A percentile compares a stretch with the other conserved stretches of the same genome.
phyloP scores from a whole-genome alignment of 1,140 invertebrate genomes.

The Hyposmocoma kahamanoa region DNA sequence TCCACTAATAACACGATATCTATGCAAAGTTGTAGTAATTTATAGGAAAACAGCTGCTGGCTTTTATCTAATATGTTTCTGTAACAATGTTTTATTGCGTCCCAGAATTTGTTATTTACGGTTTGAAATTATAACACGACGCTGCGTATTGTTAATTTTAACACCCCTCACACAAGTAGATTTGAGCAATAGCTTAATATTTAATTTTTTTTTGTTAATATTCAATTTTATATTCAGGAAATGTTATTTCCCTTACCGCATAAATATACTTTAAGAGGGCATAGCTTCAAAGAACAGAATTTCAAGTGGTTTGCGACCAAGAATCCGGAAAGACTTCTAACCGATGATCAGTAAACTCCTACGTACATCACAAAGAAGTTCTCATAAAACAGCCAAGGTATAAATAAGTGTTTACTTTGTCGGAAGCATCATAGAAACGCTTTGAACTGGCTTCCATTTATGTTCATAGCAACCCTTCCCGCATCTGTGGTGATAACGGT shows the following conservation, averaged over 20 bases:
- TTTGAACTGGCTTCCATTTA: constrained; percentile 67
- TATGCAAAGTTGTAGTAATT: not conserved
- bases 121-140: too few relatives aligned
- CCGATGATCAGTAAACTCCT: constrained; percentile 27
- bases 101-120: too few relatives aligned
- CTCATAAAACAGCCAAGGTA: constrained; percentile 48
- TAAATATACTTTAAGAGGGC: too few relatives aligned
- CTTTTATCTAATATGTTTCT: constrained; percentile 2
- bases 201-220: too few relatives aligned
- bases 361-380: constrained; percentile 45
- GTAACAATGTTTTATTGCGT: too few relatives aligned
- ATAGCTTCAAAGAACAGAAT: too few relatives aligned
- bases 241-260: too few relatives aligned
- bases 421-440: constrained; percentile 33
- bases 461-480: constrained; percentile 46
- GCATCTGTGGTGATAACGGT: constrained; percentile 44
- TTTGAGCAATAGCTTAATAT: too few relatives aligned
- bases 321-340: constrained; percentile 36
- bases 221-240: too few relatives aligned
- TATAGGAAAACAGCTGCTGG: not conserved
- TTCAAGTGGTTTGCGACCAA: too few relatives aligned
- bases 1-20: not conserved
- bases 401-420: constrained; percentile 64
- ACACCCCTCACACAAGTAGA: too few relatives aligned
- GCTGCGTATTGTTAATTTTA: too few relatives aligned